Percentiles rank a stretch among this genome's conserved stretches.
Evolutionary conservation across 2,888 invertebrate species (phyloP).

Genomic region (Lasioglossum villosulum): DNA sequence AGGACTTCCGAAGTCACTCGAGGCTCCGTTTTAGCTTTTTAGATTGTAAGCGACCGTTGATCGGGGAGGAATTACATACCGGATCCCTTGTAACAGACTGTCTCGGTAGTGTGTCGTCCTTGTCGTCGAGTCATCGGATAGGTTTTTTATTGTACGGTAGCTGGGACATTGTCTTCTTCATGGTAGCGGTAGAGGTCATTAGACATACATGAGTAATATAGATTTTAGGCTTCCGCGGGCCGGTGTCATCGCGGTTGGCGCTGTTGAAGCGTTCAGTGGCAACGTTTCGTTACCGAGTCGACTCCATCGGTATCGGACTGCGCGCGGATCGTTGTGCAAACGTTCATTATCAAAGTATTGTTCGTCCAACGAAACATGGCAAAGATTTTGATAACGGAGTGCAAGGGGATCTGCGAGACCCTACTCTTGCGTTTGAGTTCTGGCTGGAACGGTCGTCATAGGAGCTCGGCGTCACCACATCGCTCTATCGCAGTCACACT

Average conservation of each 20-base stretch:
- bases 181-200: constrained; percentile 1
- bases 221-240: background rate
- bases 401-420: too few relatives aligned
- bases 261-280: background rate
- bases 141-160: constrained; percentile 9
- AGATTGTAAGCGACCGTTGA: background rate
- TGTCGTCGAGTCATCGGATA: constrained; percentile 4
- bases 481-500: too few relatives aligned
- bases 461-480: too few relatives aligned
- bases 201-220: constrained; percentile 7
- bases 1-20: constrained; percentile 1
- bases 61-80: background rate
- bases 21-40: constrained; percentile 9
- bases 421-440: too few relatives aligned
- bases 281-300: background rate
- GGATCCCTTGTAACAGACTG: background rate
- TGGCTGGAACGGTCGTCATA: too few relatives aligned
- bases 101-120: constrained; percentile 2
- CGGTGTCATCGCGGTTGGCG: constrained; percentile 1
- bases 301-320: background rate
- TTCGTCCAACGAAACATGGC: too few relatives aligned
- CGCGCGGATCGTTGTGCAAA: background rate
- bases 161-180: background rate
- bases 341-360: background rate
- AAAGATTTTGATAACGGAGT: too few relatives aligned